A percentile compares a stretch with the other conserved stretches of the same genome.
Conservation (phyloP, 1,140 invertebrate genomes). For the Papilio polytes region DNA sequence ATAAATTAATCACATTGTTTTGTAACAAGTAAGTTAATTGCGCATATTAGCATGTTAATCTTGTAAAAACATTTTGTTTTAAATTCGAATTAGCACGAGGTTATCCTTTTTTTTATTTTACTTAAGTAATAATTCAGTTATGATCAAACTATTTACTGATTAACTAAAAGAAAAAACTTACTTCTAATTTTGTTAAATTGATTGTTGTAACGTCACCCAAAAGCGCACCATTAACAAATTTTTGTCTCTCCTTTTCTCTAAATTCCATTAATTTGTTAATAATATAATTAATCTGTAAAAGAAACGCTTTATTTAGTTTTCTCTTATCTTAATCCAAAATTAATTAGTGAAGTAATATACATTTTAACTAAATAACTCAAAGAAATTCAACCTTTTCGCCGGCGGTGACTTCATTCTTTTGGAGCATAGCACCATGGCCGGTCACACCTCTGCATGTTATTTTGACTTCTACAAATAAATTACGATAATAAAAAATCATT, state of each 20-base stretch:
- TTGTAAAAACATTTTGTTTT: not conserved
- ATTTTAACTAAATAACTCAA: too few relatives aligned
- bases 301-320: not conserved
- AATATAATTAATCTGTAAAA: constrained; percentile 86
- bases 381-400: constrained; percentile 87
- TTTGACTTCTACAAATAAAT: constrained; percentile 11
- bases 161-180: constrained; percentile 60
- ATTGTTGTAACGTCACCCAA: constrained; percentile 92
- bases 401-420: constrained; percentile 83
- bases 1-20: not conserved
- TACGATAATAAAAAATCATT: not conserved
- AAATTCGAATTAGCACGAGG: not conserved
- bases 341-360: not conserved
- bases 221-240: constrained; percentile 84
- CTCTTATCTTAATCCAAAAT: not conserved
- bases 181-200: constrained; percentile 92
- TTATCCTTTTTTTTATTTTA: too few relatives aligned
- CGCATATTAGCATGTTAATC: not conserved
- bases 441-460: constrained; percentile 85
- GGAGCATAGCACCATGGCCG: constrained; percentile 91
- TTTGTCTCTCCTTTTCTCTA: constrained; percentile 86
- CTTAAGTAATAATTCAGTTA: too few relatives aligned
- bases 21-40: not conserved
- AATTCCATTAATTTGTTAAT: constrained; percentile 90
- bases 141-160: not conserved